These are phyloP conservation scores for Leuciscus waleckii DNA, from an alignment of 2,797 vertebrate genomes.

Conservation along the genomic window DNA sequence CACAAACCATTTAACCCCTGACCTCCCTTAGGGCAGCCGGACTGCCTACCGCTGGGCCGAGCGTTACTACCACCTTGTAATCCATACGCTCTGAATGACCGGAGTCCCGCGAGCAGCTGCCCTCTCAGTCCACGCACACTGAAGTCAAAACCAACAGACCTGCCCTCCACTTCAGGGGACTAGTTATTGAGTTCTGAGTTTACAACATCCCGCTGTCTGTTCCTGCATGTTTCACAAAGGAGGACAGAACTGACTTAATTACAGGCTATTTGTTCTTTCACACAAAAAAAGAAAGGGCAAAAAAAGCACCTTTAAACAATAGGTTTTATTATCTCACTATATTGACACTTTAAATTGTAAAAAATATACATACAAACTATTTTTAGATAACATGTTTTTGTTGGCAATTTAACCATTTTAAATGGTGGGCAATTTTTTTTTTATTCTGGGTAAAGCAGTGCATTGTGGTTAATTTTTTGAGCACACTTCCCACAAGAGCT, in stretches of 20 bases:
- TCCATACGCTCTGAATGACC: conserved; percentile 77
- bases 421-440: background rate
- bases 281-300: accelerated
- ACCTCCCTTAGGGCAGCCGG: conserved; percentile 76
- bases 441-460: background rate
- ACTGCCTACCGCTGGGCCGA: conserved; percentile 73
- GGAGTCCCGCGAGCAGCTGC: conserved; percentile 77
- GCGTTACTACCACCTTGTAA: conserved; percentile 77
- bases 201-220: background rate
- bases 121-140: conserved; percentile 65
- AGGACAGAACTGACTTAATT: background rate
- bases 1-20: conserved; percentile 81
- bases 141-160: conserved; percentile 41
- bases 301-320: background rate
- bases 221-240: background rate
- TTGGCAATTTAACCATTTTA: background rate
- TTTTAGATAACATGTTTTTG: background rate
- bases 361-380: background rate
- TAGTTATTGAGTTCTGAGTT: conserved; percentile 30
- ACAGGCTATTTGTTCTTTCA: background rate
- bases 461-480: conserved; percentile 10
- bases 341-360: background rate
- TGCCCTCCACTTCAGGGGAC: conserved; percentile 31
- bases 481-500: conserved; percentile 8
- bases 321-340: background rate